phyloP scores from a whole-genome alignment of 1,140 invertebrate species.

The Leptoteleia sp. region DNA sequence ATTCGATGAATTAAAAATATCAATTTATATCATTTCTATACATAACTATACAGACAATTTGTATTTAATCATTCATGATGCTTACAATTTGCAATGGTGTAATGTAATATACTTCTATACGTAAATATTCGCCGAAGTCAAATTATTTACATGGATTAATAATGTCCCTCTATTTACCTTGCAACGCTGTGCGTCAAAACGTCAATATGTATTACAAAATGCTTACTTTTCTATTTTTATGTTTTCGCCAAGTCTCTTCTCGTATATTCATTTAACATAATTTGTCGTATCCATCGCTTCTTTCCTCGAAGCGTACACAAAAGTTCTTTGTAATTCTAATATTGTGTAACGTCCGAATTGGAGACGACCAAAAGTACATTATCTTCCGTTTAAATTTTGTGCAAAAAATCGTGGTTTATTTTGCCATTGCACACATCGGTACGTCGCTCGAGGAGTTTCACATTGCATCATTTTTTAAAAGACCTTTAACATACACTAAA shows the following conservation, averaged over 20 bases:
- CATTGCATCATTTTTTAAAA: no score
- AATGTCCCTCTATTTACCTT: background rate
- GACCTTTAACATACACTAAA: no score
- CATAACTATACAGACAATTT: no score
- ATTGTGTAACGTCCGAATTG: slow-evolving; percentile 5
- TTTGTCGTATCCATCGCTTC: slow-evolving; percentile 13
- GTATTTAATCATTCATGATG: no score
- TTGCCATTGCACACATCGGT: no score
- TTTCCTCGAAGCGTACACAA: slow-evolving; percentile 17
- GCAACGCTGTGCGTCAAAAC: background rate
- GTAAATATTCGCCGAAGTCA: slow-evolving; percentile 3
- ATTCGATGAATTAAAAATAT: no score
- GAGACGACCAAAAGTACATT: no score
- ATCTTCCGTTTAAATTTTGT: no score
- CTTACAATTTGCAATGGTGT: no score
- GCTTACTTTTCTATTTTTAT: slow-evolving; percentile 9
- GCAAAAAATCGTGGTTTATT: no score
- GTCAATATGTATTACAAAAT: slow-evolving; percentile 14
- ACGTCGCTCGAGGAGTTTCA: no score
- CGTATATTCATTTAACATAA: slow-evolving; percentile 2
- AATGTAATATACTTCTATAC: background rate
- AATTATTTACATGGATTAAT: slow-evolving; percentile 10
- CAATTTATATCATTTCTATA: no score
- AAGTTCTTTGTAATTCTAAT: slow-evolving; percentile 19
- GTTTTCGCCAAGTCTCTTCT: slow-evolving; percentile 9